Conservation (phyloP, 37 sponge, comb jelly and placozoan genomes). For the Tethya wilhelma region DNA sequence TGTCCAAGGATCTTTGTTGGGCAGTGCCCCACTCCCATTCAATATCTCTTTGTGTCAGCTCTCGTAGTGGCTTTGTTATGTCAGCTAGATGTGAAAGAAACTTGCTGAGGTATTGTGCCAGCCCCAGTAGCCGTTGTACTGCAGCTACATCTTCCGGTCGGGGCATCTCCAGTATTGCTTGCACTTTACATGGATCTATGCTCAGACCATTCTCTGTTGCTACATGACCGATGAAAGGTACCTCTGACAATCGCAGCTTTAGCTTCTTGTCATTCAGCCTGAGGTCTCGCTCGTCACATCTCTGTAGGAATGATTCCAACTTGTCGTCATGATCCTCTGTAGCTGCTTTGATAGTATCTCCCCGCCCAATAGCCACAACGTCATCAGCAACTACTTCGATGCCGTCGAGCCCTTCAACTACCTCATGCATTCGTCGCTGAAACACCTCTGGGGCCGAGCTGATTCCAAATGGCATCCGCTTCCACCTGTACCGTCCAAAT, state of each 20-base stretch:
- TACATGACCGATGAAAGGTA: conserved; percentile 47
- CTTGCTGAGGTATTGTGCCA: conserved; percentile 51
- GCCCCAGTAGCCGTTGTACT: conserved; percentile 47
- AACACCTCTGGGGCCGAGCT: conserved; percentile 64
- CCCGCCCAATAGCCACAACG: conserved; percentile 38
- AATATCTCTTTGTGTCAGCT: conserved; percentile 15
- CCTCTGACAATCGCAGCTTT: conserved; percentile 5
- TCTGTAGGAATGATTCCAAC: conserved; percentile 27
- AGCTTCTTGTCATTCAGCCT: conserved; percentile 31
- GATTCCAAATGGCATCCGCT: conserved; percentile 53
- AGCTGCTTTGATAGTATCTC: conserved; percentile 20
- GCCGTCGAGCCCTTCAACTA: conserved; percentile 49
- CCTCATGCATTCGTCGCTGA: conserved; percentile 46
- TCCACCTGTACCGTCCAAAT: conserved; percentile 56
- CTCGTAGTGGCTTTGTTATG: conserved; percentile 26
- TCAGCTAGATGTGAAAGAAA: conserved; percentile 63
- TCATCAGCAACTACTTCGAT: conserved; percentile 55
- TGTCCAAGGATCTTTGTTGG: conserved; percentile 17
- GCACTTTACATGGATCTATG: conserved; percentile 55
- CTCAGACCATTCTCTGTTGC: conserved; percentile 10
- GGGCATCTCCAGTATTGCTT: conserved; percentile 66
- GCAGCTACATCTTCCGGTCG: conserved; percentile 43
- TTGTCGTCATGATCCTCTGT: conserved; percentile 5
- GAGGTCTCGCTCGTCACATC: conserved; percentile 23
- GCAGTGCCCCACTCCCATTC: conserved; percentile 23